These are phyloP conservation scores for Drosophila quasianomalipes DNA, from an alignment of 2,888 invertebrate genomes.

Conservation along the genomic window DNA sequence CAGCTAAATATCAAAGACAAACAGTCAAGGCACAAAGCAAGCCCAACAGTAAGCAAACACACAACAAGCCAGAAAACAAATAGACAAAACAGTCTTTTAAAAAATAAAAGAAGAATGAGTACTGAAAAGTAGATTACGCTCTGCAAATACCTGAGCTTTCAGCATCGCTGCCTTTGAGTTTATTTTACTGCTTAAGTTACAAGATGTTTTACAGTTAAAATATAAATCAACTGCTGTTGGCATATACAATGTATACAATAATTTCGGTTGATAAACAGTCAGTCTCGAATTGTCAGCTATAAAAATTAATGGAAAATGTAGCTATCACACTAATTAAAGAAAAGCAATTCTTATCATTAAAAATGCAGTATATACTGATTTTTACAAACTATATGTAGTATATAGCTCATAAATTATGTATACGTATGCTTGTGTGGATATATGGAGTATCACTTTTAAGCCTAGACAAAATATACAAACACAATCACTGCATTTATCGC, in stretches of 20 bases:
- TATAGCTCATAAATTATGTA: not conserved
- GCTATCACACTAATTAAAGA: not conserved
- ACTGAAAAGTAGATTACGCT: not conserved
- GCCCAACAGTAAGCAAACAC: slow-evolving; percentile 8
- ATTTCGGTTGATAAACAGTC: not conserved
- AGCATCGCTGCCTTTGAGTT: not conserved
- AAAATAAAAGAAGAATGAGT: not conserved
- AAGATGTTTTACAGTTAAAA: not conserved
- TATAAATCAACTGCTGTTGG: not conserved
- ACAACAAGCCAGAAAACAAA: slow-evolving; percentile 9
- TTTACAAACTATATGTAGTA: not conserved
- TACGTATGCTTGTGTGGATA: not conserved
- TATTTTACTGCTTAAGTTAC: not conserved
- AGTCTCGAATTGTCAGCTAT: not conserved
- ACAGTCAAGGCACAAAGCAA: slow-evolving; percentile 25
- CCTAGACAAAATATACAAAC: not conserved
- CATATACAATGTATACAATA: not conserved
- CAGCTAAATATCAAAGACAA: slow-evolving; percentile 24
- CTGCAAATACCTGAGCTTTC: not conserved
- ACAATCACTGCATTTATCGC: not conserved
- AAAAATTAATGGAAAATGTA: not conserved
- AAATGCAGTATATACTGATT: not conserved
- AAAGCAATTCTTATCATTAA: not conserved
- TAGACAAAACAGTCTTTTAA: not conserved
- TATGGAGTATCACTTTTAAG: not conserved